Evolutionary conservation across 2,113 vertebrate species (phyloP).

Genomic region (Dolichallabes microphthalmus): DNA sequence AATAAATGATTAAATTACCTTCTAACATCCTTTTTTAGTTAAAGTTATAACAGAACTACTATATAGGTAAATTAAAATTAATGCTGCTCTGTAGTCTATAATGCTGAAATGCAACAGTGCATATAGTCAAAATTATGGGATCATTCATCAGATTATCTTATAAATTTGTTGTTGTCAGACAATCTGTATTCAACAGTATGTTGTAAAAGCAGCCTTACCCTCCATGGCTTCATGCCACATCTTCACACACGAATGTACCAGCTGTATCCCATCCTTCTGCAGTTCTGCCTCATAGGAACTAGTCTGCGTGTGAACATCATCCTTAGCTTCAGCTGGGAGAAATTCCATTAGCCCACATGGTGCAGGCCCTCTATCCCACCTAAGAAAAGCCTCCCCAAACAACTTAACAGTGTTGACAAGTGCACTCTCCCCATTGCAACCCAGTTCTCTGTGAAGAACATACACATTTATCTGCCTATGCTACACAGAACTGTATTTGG

Average conservation of each 20-base stretch:
- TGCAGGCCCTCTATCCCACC: conserved; percentile 12
- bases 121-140: not conserved
- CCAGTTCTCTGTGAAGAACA: not conserved
- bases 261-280: conserved; percentile 54
- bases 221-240: conserved; percentile 30
- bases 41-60: not conserved
- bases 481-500: not conserved
- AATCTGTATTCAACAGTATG: not conserved
- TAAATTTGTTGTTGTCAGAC: not conserved
- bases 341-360: conserved; percentile 35
- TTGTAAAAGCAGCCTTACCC: conserved; percentile 11
- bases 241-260: conserved; percentile 47
- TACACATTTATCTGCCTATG: conserved; percentile 10
- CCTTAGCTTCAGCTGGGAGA: conserved; percentile 32
- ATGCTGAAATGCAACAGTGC: not conserved
- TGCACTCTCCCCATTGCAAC: not conserved
- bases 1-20: not conserved
- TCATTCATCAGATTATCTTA: not conserved
- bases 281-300: conserved; percentile 47
- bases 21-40: not conserved
- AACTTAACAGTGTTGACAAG: conserved; percentile 31
- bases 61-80: not conserved
- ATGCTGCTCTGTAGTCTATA: not conserved
- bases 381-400: conserved; percentile 24
- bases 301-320: conserved; percentile 38